Evolutionary conservation across 2,888 invertebrate genomes (phyloP).

Genomic region (Nemurella pictetii): DNA sequence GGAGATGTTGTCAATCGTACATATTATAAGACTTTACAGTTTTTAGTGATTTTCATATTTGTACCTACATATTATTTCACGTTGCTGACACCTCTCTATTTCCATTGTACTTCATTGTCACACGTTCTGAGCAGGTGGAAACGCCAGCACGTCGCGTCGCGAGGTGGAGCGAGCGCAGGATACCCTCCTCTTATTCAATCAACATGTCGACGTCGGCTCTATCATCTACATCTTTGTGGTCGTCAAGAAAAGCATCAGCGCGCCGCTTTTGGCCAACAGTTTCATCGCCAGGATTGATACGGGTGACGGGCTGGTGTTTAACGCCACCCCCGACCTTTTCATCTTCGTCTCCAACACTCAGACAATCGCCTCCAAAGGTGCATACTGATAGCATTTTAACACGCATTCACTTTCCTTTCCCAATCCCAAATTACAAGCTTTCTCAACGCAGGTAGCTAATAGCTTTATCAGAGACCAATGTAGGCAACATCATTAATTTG

Average conservation of each 20-base stretch:
- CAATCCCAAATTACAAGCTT: no score
- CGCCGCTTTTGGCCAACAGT: not conserved
- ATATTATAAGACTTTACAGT: no score
- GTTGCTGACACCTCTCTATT: not conserved
- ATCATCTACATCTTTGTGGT: not conserved
- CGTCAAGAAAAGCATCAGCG: not conserved
- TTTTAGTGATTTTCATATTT: not conserved
- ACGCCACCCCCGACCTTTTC: not conserved
- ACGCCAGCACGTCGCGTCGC: not conserved
- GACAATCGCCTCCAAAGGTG: no score
- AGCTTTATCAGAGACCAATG: no score
- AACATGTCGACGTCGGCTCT: not conserved
- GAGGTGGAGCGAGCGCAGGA: not conserved
- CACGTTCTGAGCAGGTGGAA: no score
- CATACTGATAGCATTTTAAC: no score
- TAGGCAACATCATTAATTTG: no score
- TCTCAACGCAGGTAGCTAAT: no score
- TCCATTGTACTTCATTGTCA: no score
- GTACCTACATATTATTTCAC: not conserved
- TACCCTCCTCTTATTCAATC: not conserved
- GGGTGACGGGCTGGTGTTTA: not conserved
- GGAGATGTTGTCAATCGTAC: no score
- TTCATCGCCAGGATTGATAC: not conserved
- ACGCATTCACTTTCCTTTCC: no score
- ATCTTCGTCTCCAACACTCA: no score